Evolutionary conservation across 2,888 invertebrate genomes (phyloP), one percentile per base, ranked within the genome.

Genomic region (Abrostola triplasia): DNA sequence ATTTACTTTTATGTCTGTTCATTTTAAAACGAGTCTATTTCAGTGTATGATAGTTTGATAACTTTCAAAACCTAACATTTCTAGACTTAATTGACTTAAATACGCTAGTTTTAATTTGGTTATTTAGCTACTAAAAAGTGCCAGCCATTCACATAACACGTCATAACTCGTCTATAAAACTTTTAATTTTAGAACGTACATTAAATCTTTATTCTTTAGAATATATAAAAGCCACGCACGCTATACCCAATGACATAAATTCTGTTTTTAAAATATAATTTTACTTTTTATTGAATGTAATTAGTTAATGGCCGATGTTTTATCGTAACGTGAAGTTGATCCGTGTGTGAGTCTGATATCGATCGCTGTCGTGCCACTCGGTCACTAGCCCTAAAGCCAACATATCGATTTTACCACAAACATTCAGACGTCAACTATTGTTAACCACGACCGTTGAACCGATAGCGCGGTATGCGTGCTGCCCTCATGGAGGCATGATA

Each of bases 331-430:
- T n/a, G 47, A 49, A 60, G 64, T 42, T 13, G 51, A 72, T 72
- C 59, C 60, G 50, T 59, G 64, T 67, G 63, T 66, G 61, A 58
- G 67, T 55, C 12, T 56, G 66, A 57, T 79, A 88, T 85, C 85
- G 83, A 79, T 72, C 77, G 70, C 42, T 79, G 73, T 62, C 81
- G 79, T 82, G 84, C 80, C 78, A 82, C 73, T 83, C 87, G 86
- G 87, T 83, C 87, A 83, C 86, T 85, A 83, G 84, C 85, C 85
- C 76, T 81, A 79, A 77, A 68, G 72, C 78, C 69, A 75, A 67
- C 69, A 62, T 88, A 90, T 90, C 83, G 90, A 90, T 90, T 88
- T 82, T 79, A 75, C 85, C 80, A 78, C 79, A 78, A 82, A 74
- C 81, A 76, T 82, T 82, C 70, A 74, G 75, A 80, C 76, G 69